Percentiles rank a stretch among this genome's conserved stretches.
phyloP scores from a whole-genome alignment of 2,888 invertebrate genomes.

The Trichogramma evanescens region DNA sequence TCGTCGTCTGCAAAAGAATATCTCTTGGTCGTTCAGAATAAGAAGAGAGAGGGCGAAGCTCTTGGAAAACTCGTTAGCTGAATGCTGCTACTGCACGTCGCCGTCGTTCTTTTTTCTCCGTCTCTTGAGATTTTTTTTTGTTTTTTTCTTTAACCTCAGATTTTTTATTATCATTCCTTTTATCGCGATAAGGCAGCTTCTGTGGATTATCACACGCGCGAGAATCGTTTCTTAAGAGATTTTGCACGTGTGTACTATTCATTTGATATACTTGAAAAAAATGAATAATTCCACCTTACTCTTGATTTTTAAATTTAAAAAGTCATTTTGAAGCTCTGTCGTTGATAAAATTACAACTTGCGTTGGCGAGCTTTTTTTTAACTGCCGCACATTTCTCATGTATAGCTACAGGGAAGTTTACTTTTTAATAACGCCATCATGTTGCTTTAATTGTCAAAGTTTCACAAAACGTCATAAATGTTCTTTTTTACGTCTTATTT shows the following conservation, averaged over 20 bases:
- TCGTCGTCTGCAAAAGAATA: no score
- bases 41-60: no score
- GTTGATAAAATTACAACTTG: not conserved
- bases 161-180: slow-evolving; percentile 13
- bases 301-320: not conserved
- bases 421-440: no score
- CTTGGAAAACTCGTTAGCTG: slow-evolving; percentile 10
- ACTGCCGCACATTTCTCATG: not conserved
- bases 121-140: not conserved
- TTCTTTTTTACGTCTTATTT: no score
- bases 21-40: no score
- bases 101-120: not conserved
- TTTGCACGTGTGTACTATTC: not conserved
- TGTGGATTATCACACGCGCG: slow-evolving; percentile 7
- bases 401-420: not conserved
- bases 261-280: slow-evolving; percentile 1
- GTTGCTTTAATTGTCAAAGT: no score
- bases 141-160: not conserved
- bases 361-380: not conserved
- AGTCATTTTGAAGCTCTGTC: not conserved
- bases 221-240: slow-evolving; percentile 19
- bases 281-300: not conserved
- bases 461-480: no score
- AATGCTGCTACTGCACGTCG: not conserved
- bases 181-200: not conserved